Conservation (phyloP, 2,888 invertebrate species). For the Noctua janthina region DNA sequence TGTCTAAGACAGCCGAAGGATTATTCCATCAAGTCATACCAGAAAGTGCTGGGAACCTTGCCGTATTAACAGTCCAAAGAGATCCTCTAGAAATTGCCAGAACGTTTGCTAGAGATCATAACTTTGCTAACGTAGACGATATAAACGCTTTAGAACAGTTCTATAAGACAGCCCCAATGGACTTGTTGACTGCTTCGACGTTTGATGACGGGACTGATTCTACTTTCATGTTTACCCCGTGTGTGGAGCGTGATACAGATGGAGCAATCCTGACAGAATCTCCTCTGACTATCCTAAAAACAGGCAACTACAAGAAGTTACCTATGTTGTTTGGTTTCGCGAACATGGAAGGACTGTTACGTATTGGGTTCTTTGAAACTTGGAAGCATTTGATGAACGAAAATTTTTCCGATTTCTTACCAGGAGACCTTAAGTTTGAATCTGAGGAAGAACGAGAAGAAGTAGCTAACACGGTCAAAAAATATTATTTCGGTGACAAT, state of each 20-base stretch:
- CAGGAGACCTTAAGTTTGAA: conserved; percentile 74
- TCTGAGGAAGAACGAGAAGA: conserved; percentile 69
- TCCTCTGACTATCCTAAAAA: conserved; percentile 72
- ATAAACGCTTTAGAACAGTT: conserved; percentile 74
- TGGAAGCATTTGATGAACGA: conserved; percentile 75
- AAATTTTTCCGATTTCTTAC: conserved; percentile 61
- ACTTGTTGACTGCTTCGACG: conserved; percentile 56
- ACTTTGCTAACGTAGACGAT: conserved; percentile 69
- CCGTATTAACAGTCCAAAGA: conserved; percentile 66
- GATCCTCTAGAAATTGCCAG: conserved; percentile 75
- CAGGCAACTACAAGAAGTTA: conserved; percentile 64
- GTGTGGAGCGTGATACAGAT: conserved; percentile 54
- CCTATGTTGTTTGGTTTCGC: conserved; percentile 71
- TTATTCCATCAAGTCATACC: conserved; percentile 74
- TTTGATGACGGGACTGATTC: conserved; percentile 60
- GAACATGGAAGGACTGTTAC: conserved; percentile 72
- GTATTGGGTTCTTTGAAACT: conserved; percentile 65
- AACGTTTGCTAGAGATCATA: conserved; percentile 58
- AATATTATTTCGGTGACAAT: conserved; percentile 75
- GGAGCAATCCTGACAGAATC: conserved; percentile 16
- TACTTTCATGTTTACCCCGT: conserved; percentile 63
- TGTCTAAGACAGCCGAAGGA: conserved; percentile 70
- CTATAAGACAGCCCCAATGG: conserved; percentile 66
- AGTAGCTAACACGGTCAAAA: conserved; percentile 69
- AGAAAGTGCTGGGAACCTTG: conserved; percentile 72